These are phyloP conservation scores for Phylloscopus whistleri DNA, from an alignment of 2,113 vertebrate genomes.

Conservation along the genomic window DNA sequence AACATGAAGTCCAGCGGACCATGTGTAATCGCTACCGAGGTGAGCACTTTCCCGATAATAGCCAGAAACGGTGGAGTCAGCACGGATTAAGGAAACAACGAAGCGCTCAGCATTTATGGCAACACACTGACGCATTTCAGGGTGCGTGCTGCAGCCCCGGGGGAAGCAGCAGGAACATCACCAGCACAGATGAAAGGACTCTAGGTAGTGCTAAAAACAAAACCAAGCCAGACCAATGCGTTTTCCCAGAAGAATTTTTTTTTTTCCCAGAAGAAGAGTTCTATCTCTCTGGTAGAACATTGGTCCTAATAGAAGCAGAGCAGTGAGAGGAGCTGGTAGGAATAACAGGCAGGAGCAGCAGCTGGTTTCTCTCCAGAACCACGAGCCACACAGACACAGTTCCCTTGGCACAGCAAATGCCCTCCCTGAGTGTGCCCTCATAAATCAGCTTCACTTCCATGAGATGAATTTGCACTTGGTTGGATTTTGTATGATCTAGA, in stretches of 20 bases:
- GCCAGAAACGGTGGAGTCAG: not conserved
- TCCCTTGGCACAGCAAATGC: not conserved
- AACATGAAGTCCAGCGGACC: not conserved
- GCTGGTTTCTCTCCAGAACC: not conserved
- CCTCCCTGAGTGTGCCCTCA: not conserved
- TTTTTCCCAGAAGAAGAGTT: not conserved
- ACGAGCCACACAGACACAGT: not conserved
- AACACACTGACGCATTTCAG: not conserved
- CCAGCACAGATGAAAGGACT: not conserved
- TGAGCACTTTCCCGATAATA: constrained; percentile 24
- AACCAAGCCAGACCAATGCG: not conserved
- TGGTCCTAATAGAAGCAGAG: not conserved
- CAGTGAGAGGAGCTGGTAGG: not conserved
- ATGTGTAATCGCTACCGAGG: not conserved
- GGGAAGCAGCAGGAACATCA: not conserved
- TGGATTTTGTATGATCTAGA: not conserved
- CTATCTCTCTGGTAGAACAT: not conserved
- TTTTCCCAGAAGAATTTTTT: not conserved
- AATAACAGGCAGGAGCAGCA: not conserved
- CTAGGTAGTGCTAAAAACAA: not conserved
- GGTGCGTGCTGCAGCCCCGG: not conserved
- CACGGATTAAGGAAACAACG: not conserved
- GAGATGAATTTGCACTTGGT: not conserved
- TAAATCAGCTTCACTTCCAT: not conserved
- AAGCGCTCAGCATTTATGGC: not conserved